phyloP scores from a whole-genome alignment of 2,888 invertebrate genomes.

The Exephanes ischioxanthus region DNA sequence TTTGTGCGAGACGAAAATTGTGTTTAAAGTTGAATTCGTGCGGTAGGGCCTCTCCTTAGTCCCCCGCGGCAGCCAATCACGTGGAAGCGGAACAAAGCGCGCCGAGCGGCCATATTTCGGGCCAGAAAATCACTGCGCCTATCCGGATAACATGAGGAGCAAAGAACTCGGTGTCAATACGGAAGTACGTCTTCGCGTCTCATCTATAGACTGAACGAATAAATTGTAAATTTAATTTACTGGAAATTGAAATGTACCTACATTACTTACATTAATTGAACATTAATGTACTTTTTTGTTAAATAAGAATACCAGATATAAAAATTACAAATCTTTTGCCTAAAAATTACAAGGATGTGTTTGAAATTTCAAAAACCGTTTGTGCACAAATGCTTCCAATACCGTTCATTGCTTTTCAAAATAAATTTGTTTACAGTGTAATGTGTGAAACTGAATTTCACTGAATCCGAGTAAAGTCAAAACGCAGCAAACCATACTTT shows the following conservation, averaged over 20 bases:
- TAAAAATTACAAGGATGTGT: too few species aligned
- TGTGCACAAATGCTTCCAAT: too few species aligned
- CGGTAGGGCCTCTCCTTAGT: slow-evolving; percentile 22
- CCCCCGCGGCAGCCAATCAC: slow-evolving; percentile 83
- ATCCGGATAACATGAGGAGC: slow-evolving; percentile 54
- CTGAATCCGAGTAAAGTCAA: neutral
- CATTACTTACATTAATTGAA: too few species aligned
- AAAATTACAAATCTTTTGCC: too few species aligned
- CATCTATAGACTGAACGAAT: too few species aligned
- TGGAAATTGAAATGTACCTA: too few species aligned
- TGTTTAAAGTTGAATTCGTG: neutral
- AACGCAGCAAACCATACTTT: neutral
- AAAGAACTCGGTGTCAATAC: neutral
- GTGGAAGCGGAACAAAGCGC: slow-evolving; percentile 93
- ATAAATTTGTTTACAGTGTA: too few species aligned
- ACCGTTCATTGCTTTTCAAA: too few species aligned
- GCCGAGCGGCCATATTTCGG: slow-evolving; percentile 93
- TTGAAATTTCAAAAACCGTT: too few species aligned
- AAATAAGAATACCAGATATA: too few species aligned
- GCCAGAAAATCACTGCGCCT: slow-evolving; percentile 75
- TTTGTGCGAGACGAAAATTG: neutral
- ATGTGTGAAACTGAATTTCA: neutral
- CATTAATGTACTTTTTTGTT: too few species aligned
- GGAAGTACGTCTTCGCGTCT: neutral
- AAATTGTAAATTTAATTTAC: too few species aligned